Evolutionary conservation across 1,140 invertebrate genomes (phyloP), one percentile per base, ranked within the genome.

Genomic region (Euschistus heros): DNA sequence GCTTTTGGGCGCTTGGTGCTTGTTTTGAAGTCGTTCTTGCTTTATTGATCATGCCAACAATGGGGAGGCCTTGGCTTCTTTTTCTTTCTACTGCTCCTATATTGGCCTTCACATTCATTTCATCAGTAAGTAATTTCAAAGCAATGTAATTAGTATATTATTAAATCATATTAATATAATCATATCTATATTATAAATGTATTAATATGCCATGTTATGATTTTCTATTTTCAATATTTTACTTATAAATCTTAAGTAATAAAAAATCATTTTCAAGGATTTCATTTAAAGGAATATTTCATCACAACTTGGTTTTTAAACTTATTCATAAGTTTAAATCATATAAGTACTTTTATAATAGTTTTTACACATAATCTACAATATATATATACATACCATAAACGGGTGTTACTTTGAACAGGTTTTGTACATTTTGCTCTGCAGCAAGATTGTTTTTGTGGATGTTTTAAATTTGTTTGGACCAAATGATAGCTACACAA

Each of bases 1-100:
- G 92, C 79, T 97, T 97, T 76, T 97, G 94, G 93, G 92, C 93
- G 1, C 79, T 97, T 50, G 94, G 94, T 54, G 92, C 93, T 13
- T 94, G 91, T 77, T 85, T 94, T 73, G 91, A 94, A 79, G 91
- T 96, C 22, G 82, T 93, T 22, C 76, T 97, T 64, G 94, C 94
- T 22, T 78, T 97, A 60, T 81, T 92, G 26, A 84, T 97, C 30
- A 97, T 97, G 88, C 92, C 93, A 7, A 87, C 86, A 10, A 81
- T 93, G 66, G 94, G 93, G 27, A 95, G 94, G 84, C 81, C 91
- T 73, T 95, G 92, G 85, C 81, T 97, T 17, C 80, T 97, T 24
- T 89, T 84, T 24, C 76, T 97, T 7, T 96, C 92, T 4, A 89
- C 92, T 0, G 77, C 92, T 65, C 94, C 94, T 3, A 78, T 96